Evolutionary conservation across 2,113 vertebrate species (phyloP), one percentile per base, ranked within the genome.

Genomic region (Chloropsis hardwickii): DNA sequence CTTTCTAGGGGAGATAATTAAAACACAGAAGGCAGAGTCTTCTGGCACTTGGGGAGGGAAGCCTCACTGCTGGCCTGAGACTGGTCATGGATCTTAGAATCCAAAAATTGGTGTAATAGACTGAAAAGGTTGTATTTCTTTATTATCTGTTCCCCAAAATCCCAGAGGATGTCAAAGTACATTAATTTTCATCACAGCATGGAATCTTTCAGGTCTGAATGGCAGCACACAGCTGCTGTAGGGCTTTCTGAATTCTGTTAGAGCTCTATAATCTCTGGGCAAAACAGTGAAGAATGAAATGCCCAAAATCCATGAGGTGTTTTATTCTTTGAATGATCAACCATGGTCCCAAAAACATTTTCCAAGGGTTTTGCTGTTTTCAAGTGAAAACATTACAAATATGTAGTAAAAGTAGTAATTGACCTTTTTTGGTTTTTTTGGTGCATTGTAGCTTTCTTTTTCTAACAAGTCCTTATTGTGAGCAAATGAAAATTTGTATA

Each of bases 141-240:
- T 98, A 98, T 98, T 98, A 98, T 97, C 93, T 95, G 94, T 97
- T 98, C 98, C 98, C 92, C 96, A 96, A 95, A 98, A 97, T 99
- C 98, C 98, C 98, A 96, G 95, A 98, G 98, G 98, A 98, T 98
- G 98, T 99, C 98, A 98, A 98, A 99, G 98, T 96, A 98, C 98
- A 99, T 99, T 99, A 98, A 98, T 99, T 99, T 99, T 98, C 98
- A 98, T 99, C 98, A 98, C 98, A 98, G 98, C 98, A 98, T 96
- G 98, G 98, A 98, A 97, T 98, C 98, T 98, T 98, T 98, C 98
- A 98, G 98, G 98, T 99, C 98, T 99, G 98, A 99, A 98, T 98
- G 98, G 98, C 98, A 99, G 98, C 97, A 96, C 96, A 96, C 98
- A 98, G 98, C 98, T 99, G 98, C 98, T 98, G 94, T 25, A 42